Percentiles rank a stretch among this genome's conserved stretches.
These are phyloP conservation scores for Rhopalosiphum padi DNA, from an alignment of 1,140 invertebrate species.

Conservation along the genomic window DNA sequence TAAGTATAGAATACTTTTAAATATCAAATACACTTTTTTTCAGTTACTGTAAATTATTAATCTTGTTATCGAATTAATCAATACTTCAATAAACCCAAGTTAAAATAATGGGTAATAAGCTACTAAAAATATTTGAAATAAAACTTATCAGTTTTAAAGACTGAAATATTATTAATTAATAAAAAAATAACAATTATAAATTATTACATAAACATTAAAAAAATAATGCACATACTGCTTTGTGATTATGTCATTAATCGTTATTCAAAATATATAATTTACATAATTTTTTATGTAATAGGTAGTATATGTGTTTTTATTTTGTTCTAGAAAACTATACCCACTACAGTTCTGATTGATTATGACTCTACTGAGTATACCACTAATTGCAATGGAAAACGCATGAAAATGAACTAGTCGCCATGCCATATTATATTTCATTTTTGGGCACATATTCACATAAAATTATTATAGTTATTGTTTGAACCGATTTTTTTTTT, in stretches of 20 bases:
- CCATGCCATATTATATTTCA: background rate
- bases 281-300: background rate
- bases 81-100: too few species aligned
- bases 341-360: slow-evolving; percentile 40
- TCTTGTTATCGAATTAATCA: background rate
- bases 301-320: background rate
- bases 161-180: too few species aligned
- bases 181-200: too few species aligned
- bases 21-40: background rate
- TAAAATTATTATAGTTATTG: slow-evolving; percentile 40
- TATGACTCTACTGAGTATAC: slow-evolving; percentile 25
- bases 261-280: background rate
- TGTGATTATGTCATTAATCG: too few species aligned
- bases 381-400: slow-evolving; percentile 51
- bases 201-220: background rate
- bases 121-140: background rate
- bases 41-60: background rate
- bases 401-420: slow-evolving; percentile 56
- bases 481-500: slow-evolving; percentile 44
- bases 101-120: background rate
- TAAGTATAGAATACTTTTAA: slow-evolving; percentile 63
- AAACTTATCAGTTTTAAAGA: background rate
- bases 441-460: slow-evolving; percentile 52
- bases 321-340: slow-evolving; percentile 49
- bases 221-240: background rate